Base-by-base conservation (phyloP, 2,797 vertebrate genomes). In the Chloroceryle amazona region DNA sequence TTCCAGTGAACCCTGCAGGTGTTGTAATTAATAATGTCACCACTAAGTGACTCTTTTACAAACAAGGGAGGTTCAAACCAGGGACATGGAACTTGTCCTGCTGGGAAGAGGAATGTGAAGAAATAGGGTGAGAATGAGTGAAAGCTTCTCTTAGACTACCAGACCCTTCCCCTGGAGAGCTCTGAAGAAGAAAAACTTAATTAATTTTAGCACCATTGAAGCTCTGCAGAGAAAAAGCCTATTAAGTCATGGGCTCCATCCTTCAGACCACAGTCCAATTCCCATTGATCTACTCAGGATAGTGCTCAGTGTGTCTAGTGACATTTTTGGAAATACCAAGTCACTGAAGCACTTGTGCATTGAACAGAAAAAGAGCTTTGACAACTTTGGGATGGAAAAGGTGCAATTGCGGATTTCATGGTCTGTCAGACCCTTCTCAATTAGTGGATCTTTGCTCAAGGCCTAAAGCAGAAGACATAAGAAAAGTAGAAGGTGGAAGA, bases 161-260 rank as follows among this genome's bases (percentile, higher is more conserved):
- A 84, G n/a, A 63, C 26, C 82, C 33, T 85, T 90, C 47, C 75
- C 60, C 72, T 75, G 41, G 80, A 52, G 61, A 91, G 37, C 74
- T 75, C 78, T 85, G 86, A 89, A 79, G 92, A 82, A 95, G 29
- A 42, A 86, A 72, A 71, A 22, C 46, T 88, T 89, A 93, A 96
- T 97, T 96, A 97, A 97, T 72, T 87, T 58, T 63, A 90, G 70
- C 73, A 86, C 44, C 66, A 84, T 4, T 83, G 95, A 86, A 97
- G 83, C 44, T 86, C 74, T 86, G 55, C 67, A 72, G 74, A 47
- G 63, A 78, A 92, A 88, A 94, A 78, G 26, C 63, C 47, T 81
- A 44, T 81, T 72, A 83, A 94, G 63, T 89, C 89, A 89, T 35
- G 85, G 90, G 90, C 75, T 80, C 31, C 71, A 81, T 80, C 83